phyloP scores from a whole-genome alignment of 2,888 invertebrate genomes.

The Vanessa cardui region DNA sequence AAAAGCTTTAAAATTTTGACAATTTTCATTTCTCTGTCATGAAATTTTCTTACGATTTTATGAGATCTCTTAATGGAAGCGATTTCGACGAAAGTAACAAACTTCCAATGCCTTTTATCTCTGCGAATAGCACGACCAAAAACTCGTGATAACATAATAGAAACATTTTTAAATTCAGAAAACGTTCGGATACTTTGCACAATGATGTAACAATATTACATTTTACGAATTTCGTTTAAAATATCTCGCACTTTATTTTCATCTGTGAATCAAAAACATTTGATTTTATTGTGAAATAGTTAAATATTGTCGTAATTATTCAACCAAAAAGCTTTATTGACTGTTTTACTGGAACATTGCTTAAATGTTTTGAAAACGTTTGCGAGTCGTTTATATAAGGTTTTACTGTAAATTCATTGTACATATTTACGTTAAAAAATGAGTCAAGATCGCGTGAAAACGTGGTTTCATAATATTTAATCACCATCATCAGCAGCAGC shows the following conservation, averaged over 20 bases:
- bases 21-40: neutral
- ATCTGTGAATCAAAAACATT: neutral
- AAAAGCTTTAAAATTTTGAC: neutral
- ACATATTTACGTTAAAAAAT: too few relatives aligned
- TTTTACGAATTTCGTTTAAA: neutral
- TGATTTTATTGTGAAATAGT: neutral
- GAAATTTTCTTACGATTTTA: constrained; percentile 20
- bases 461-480: too few relatives aligned
- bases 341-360: neutral
- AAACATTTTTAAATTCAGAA: constrained; percentile 3
- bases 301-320: neutral
- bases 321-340: neutral
- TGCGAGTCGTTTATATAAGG: neutral
- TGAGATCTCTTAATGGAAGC: constrained; percentile 51
- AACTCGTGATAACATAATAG: constrained; percentile 3
- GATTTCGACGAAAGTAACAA: constrained; percentile 57
- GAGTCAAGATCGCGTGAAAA: too few relatives aligned
- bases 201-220: constrained; percentile 1
- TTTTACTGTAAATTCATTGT: neutral
- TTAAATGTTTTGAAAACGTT: neutral
- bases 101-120: constrained; percentile 51
- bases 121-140: constrained; percentile 2
- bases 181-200: constrained; percentile 2
- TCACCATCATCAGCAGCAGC: too few relatives aligned
- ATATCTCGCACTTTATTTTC: neutral